Conservation (phyloP, 2,888 invertebrate genomes). For the Rotaria magnacalcarata region DNA sequence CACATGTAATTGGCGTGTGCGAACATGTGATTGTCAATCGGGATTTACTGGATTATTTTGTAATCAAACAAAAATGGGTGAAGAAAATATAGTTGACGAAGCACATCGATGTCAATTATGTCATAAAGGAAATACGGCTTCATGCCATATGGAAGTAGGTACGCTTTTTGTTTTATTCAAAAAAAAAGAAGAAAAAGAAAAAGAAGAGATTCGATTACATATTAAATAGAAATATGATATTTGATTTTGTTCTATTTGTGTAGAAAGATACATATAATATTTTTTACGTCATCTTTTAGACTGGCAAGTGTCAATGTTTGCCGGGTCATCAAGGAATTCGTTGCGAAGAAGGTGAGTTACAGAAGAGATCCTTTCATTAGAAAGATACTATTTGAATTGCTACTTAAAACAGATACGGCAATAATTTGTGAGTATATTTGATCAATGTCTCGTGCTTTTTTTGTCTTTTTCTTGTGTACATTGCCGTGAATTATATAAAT, state of each 20-base stretch:
- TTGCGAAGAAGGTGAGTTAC: background rate
- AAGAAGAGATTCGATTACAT: background rate
- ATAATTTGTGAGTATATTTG: background rate
- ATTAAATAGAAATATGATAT: background rate
- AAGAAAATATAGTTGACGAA: background rate
- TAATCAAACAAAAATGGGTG: background rate
- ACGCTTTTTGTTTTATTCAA: background rate
- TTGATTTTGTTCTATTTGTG: background rate
- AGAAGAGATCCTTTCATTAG: background rate
- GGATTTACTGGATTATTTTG: background rate
- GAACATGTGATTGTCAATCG: slow-evolving; percentile 6
- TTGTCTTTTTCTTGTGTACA: background rate
- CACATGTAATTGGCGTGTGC: slow-evolving; percentile 12
- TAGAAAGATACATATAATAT: background rate
- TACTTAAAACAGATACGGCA: background rate
- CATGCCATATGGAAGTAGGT: slow-evolving; percentile 34
- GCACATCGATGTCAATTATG: slow-evolving; percentile 14
- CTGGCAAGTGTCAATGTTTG: slow-evolving; percentile 32
- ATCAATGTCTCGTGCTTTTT: background rate
- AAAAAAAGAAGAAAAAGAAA: background rate
- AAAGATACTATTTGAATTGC: background rate
- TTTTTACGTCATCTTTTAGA: slow-evolving; percentile 25
- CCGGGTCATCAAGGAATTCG: background rate
- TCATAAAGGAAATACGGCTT: slow-evolving; percentile 29
- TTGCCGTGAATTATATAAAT: background rate